These are phyloP conservation scores for Acrocephalus arundinaceus DNA, from an alignment of 2,113 vertebrate genomes.

Conservation along the genomic window DNA sequence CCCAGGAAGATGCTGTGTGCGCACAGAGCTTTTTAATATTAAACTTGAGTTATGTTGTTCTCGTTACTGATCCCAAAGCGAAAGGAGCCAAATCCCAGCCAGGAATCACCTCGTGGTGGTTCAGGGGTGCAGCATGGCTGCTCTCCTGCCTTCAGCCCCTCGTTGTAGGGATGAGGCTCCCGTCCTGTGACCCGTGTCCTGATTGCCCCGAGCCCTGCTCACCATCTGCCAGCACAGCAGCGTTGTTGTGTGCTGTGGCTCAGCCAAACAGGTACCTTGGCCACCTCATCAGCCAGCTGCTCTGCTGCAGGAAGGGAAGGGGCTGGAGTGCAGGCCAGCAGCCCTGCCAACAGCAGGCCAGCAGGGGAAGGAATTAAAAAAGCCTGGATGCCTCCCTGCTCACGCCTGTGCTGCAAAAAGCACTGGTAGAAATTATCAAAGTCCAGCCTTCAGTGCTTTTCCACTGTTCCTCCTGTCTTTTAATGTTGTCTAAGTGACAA, in stretches of 20 bases:
- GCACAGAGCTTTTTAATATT: not conserved
- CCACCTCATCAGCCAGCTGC: constrained; percentile 39
- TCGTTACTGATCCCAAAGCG: not conserved
- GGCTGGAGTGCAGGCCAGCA: not conserved
- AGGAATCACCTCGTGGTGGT: rapidly evolving
- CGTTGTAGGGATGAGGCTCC: not conserved
- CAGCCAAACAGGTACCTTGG: constrained; percentile 4
- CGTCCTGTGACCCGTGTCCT: not conserved
- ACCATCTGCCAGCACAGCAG: not conserved
- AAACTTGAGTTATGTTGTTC: not conserved
- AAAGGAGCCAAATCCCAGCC: not conserved
- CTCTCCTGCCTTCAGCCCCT: not conserved
- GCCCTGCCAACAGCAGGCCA: constrained; percentile 30
- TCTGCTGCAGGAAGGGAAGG: not conserved
- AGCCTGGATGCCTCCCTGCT: not conserved
- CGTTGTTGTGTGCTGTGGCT: not conserved
- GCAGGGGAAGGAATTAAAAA: not conserved
- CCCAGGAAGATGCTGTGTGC: not conserved
- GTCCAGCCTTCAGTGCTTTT: not conserved
- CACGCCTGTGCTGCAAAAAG: not conserved
- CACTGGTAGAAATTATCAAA: not conserved
- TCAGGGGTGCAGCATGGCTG: not conserved
- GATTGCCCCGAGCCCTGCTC: not conserved
- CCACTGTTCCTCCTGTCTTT: not conserved
- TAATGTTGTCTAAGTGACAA: not conserved